Conservation (phyloP, 2,888 invertebrate species). For the Thereva nobilitata region DNA sequence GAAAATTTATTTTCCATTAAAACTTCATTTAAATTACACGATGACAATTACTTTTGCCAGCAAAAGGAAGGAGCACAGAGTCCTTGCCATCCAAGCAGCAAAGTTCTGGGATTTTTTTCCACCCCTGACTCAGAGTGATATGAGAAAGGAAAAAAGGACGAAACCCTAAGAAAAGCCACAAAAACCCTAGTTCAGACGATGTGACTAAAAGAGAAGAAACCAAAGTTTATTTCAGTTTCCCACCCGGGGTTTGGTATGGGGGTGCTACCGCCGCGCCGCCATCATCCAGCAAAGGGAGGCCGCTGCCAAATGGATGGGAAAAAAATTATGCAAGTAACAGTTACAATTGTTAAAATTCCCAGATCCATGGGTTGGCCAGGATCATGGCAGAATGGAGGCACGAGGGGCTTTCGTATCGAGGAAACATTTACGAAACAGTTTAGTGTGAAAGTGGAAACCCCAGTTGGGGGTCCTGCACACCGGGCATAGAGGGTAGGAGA, state of each 20-base stretch:
- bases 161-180: constrained; percentile 17
- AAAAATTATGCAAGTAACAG: constrained; percentile 35
- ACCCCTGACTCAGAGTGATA: neutral
- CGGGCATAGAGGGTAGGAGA: constrained; percentile 9
- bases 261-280: too few species aligned
- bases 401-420: neutral
- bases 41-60: constrained; percentile 31
- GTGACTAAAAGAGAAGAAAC: constrained; percentile 1
- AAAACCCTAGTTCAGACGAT: constrained; percentile 13
- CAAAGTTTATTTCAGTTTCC: constrained; percentile 16
- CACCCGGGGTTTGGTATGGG: too few species aligned
- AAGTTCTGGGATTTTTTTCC: constrained; percentile 8
- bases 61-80: neutral
- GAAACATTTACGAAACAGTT: constrained; percentile 29
- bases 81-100: neutral
- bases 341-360: constrained; percentile 33
- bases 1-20: constrained; percentile 35
- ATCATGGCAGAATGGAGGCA: neutral
- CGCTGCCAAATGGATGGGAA: constrained; percentile 26
- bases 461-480: neutral
- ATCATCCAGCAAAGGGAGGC: constrained; percentile 1
- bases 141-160: constrained; percentile 5
- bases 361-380: neutral
- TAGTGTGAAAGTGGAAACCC: constrained; percentile 20
- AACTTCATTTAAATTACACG: constrained; percentile 35